A percentile compares a stretch with the other conserved stretches of the same genome.
Evolutionary conservation across 2,797 vertebrate genomes (phyloP).

Genomic region (Periophthalmus magnuspinnatus): DNA sequence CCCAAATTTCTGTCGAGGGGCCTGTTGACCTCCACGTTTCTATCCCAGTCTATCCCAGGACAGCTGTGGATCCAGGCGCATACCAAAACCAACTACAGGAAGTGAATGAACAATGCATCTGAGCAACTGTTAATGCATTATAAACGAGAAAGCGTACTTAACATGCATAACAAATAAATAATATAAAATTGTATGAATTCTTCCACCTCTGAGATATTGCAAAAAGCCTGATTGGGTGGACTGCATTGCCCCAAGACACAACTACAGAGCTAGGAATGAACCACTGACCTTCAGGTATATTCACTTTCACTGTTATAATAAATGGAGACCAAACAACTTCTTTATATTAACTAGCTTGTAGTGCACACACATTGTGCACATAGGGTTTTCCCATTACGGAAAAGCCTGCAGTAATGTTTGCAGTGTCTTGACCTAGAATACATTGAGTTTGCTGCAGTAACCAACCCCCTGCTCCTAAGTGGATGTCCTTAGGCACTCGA

Average conservation of each 20-base stretch:
- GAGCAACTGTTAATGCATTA: too few relatives aligned
- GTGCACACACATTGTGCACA: background rate
- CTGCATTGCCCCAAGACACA: background rate
- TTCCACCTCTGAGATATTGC: too few relatives aligned
- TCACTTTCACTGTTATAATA: background rate
- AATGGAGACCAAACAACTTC: background rate
- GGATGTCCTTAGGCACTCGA: background rate
- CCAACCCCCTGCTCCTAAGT: conserved; percentile 2
- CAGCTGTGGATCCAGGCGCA: too few relatives aligned
- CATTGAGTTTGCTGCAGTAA: background rate
- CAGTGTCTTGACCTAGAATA: background rate
- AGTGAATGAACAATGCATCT: too few relatives aligned
- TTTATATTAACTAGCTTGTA: background rate
- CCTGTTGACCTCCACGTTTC: too few relatives aligned
- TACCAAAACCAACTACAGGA: too few relatives aligned
- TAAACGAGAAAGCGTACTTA: background rate
- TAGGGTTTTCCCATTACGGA: background rate
- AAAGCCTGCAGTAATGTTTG: background rate
- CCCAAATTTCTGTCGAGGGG: too few relatives aligned
- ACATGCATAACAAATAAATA: background rate
- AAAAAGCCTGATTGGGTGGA: background rate
- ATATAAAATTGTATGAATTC: background rate
- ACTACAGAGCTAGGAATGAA: background rate
- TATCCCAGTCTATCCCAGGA: too few relatives aligned
- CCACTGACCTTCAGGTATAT: background rate